phyloP scores from a whole-genome alignment of 2,113 vertebrate species.

The Panurus biarmicus region DNA sequence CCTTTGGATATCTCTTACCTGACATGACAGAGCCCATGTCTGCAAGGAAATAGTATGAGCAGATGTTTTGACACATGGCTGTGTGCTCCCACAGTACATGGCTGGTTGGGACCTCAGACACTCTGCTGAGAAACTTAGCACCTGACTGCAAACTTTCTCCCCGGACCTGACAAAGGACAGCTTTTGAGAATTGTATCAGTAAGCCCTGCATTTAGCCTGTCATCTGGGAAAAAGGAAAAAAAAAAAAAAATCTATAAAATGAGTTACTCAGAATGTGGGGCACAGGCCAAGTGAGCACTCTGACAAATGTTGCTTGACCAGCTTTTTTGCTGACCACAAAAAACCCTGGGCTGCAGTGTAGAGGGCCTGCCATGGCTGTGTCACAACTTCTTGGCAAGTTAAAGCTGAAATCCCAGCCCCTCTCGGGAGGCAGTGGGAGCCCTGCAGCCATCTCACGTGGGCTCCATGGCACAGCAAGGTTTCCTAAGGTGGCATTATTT shows the following conservation, averaged over 20 bases:
- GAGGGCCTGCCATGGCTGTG: background rate
- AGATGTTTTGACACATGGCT: fast-evolving
- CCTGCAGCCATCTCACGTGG: background rate
- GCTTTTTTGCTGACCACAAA: background rate
- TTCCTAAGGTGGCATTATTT: background rate
- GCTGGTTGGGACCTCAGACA: background rate
- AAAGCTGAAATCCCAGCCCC: background rate
- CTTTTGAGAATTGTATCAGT: background rate
- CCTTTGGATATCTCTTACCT: background rate
- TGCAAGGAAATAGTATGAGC: background rate
- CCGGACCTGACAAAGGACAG: background rate
- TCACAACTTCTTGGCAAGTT: background rate
- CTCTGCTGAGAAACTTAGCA: background rate
- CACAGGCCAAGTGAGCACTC: background rate
- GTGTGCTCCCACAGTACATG: background rate
- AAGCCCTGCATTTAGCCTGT: background rate
- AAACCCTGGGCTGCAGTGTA: fast-evolving
- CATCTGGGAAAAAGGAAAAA: background rate
- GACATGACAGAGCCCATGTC: fast-evolving
- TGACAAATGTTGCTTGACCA: background rate
- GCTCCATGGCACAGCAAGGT: background rate
- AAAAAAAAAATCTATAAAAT: background rate
- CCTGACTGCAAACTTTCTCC: background rate
- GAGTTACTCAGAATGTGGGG: background rate
- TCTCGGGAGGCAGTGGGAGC: background rate